Percentiles rank a stretch among this genome's conserved stretches.
phyloP scores from a whole-genome alignment of 35 echinoderm and acorn worm genomes.

The Acanthaster planci region DNA sequence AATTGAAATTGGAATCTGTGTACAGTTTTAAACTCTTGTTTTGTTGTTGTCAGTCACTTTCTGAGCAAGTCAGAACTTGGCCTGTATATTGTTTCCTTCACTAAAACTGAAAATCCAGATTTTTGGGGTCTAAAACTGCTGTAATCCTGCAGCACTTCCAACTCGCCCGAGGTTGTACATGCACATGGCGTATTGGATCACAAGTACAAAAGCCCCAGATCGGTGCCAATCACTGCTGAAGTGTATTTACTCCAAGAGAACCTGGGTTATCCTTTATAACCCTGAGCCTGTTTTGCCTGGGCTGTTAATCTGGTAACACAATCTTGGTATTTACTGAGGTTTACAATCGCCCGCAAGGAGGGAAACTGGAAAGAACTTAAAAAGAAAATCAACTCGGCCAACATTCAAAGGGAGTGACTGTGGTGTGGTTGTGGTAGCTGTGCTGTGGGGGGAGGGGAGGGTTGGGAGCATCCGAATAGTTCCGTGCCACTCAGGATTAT shows the following conservation, averaged over 20 bases:
- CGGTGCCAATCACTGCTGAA: neutral
- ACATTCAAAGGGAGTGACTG: too few relatives aligned
- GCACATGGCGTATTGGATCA: neutral
- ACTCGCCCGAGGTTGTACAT: slow-evolving; percentile 15
- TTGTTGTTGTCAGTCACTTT: too few relatives aligned
- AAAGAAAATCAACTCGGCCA: too few relatives aligned
- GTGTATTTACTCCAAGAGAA: neutral
- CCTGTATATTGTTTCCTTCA: too few relatives aligned
- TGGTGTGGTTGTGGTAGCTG: too few relatives aligned
- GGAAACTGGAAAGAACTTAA: neutral
- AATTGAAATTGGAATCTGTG: too few relatives aligned
- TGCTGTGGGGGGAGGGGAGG: too few relatives aligned
- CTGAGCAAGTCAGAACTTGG: too few relatives aligned
- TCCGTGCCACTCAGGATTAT: slow-evolving; percentile 13
- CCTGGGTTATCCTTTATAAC: neutral
- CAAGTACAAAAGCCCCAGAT: neutral
- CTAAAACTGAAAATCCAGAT: neutral
- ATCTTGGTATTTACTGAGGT: neutral
- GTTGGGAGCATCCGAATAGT: neutral
- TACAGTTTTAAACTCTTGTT: too few relatives aligned
- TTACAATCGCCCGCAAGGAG: neutral
- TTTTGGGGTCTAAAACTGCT: neutral
- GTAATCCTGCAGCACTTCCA: neutral
- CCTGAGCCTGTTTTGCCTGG: neutral
- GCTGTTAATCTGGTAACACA: neutral